These are phyloP conservation scores for Gymnoscopelus braueri DNA, from an alignment of 2,797 vertebrate species.

Conservation along the genomic window DNA sequence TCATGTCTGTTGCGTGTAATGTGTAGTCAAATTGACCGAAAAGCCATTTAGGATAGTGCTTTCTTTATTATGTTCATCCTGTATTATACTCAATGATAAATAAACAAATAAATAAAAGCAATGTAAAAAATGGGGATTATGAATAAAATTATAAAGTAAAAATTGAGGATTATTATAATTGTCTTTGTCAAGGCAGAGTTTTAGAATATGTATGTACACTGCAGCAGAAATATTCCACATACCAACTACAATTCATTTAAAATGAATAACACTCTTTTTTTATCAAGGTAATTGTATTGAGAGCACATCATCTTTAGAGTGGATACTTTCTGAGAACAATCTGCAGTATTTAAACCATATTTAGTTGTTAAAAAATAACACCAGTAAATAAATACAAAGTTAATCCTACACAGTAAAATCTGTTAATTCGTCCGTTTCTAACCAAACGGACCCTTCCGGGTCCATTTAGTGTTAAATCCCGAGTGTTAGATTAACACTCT, in stretches of 20 bases:
- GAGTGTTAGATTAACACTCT: too few relatives aligned
- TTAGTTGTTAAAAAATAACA: too few relatives aligned
- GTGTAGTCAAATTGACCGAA: constrained; percentile 70
- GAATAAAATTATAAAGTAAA: constrained; percentile 48
- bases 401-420: too few relatives aligned
- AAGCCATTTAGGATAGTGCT: constrained; percentile 58
- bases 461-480: too few relatives aligned
- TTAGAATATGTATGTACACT: constrained; percentile 1
- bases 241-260: not conserved
- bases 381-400: too few relatives aligned
- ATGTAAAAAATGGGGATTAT: constrained; percentile 29
- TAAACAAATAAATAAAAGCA: not conserved
- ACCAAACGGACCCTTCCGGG: too few relatives aligned
- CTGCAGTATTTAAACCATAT: too few relatives aligned
- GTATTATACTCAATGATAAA: constrained; percentile 59
- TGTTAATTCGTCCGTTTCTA: too few relatives aligned
- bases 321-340: too few relatives aligned
- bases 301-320: too few relatives aligned
- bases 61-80: constrained; percentile 65
- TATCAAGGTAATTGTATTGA: not conserved
- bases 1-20: constrained; percentile 57
- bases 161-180: constrained; percentile 7
- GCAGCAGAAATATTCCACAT: not conserved
- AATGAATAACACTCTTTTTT: not conserved
- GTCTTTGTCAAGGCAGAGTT: not conserved